Percentiles rank a stretch among this genome's conserved stretches.
Conservation (phyloP, 2,888 invertebrate species). For the Belgica antarctica region DNA sequence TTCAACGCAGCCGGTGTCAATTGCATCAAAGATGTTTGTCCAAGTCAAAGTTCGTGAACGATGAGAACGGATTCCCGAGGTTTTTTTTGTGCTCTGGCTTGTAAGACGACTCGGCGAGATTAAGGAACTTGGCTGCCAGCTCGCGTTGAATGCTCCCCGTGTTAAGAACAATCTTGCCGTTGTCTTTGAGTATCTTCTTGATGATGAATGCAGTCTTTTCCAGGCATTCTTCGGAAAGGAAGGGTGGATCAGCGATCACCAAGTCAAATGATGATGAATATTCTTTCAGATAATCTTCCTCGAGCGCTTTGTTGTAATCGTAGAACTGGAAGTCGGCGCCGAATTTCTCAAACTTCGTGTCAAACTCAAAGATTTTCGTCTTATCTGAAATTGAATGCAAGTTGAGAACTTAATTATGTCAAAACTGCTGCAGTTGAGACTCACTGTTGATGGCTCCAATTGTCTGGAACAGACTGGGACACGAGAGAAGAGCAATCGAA, state of each 20-base stretch:
- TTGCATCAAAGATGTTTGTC: conserved; percentile 53
- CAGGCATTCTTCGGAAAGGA: conserved; percentile 88
- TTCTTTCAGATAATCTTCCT: conserved; percentile 61
- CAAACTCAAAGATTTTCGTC: conserved; percentile 75
- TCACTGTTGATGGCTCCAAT: conserved; percentile 56
- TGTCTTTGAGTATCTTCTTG: conserved; percentile 64
- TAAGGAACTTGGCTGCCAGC: conserved; percentile 63
- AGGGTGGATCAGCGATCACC: conserved; percentile 92
- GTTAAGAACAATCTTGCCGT: conserved; percentile 61
- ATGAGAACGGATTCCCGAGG: conserved; percentile 88
- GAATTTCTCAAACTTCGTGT: conserved; percentile 75
- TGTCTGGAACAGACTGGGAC: conserved; percentile 78
- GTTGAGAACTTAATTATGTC: conserved; percentile 46
- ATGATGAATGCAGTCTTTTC: conserved; percentile 78
- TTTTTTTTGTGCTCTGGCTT: conserved; percentile 82
- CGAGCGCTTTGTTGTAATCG: conserved; percentile 74
- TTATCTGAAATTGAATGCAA: conserved; percentile 59
- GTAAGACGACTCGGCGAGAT: conserved; percentile 67
- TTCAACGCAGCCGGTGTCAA: no score
- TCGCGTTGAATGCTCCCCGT: conserved; percentile 82
- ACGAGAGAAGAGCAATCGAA: conserved; percentile 79
- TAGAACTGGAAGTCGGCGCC: conserved; percentile 79
- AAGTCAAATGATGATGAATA: conserved; percentile 65
- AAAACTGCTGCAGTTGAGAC: conserved; percentile 43
- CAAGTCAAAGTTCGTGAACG: conserved; percentile 83